Conservation (phyloP, 2,797 vertebrate species). For the Peromyscus attwateri region DNA sequence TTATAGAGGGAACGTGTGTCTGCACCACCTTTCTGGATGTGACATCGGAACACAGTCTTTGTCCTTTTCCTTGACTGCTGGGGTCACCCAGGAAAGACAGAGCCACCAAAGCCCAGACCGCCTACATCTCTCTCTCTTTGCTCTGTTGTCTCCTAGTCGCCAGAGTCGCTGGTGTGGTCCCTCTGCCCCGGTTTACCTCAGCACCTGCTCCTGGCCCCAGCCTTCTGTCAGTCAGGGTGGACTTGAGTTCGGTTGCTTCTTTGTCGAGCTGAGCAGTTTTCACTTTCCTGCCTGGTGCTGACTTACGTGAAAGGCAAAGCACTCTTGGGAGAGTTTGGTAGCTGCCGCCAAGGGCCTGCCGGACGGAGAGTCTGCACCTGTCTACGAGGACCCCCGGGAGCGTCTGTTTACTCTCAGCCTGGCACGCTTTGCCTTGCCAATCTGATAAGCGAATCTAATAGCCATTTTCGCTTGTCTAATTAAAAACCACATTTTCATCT, state of each 20-base stretch:
- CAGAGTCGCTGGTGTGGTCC: not conserved
- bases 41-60: not conserved
- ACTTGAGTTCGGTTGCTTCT: not conserved
- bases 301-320: slow-evolving; percentile 7
- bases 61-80: not conserved
- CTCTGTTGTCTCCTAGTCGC: not conserved
- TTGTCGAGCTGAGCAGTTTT: slow-evolving; percentile 1
- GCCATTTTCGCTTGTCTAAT: slow-evolving; percentile 62
- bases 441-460: slow-evolving; percentile 64
- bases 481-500: slow-evolving; percentile 62
- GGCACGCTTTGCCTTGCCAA: slow-evolving; percentile 1
- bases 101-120: not conserved
- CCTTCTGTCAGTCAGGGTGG: not conserved
- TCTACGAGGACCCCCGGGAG: not conserved
- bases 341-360: not conserved
- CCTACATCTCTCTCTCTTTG: not conserved
- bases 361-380: not conserved
- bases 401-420: slow-evolving; percentile 10
- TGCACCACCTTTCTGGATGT: not conserved
- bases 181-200: not conserved
- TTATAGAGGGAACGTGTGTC: not conserved
- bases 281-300: not conserved
- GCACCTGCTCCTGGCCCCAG: not conserved
- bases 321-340: slow-evolving; percentile 28
- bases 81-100: not conserved